These are phyloP conservation scores for Macrophya alboannulata DNA, from an alignment of 2,888 invertebrate genomes.

Conservation along the genomic window DNA sequence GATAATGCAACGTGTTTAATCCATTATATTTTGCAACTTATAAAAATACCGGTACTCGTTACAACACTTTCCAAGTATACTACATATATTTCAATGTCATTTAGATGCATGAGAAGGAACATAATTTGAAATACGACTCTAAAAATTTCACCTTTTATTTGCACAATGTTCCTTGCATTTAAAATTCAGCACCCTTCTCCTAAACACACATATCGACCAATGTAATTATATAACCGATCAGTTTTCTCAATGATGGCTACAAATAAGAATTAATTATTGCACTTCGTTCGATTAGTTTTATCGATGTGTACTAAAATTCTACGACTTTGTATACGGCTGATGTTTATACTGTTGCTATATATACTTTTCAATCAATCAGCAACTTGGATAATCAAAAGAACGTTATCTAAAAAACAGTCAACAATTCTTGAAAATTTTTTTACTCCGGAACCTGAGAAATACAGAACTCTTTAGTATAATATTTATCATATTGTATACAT, in stretches of 20 bases:
- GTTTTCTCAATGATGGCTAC: background rate
- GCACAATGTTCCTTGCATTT: background rate
- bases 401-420: constrained; percentile 23
- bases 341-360: background rate
- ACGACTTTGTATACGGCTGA: constrained; percentile 15
- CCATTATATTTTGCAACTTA: constrained; percentile 79
- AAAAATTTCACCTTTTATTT: constrained; percentile 23
- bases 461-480: constrained; percentile 30
- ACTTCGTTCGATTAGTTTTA: constrained; percentile 21
- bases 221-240: background rate
- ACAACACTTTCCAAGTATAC: constrained; percentile 37
- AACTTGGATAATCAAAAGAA: constrained; percentile 20
- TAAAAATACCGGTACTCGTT: constrained; percentile 73
- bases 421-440: constrained; percentile 17
- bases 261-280: constrained; percentile 13
- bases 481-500: constrained; percentile 22
- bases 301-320: background rate
- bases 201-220: background rate
- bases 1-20: constrained; percentile 79
- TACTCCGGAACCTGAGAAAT: constrained; percentile 15
- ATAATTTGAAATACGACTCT: constrained; percentile 17
- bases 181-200: constrained; percentile 28
- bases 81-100: constrained; percentile 28
- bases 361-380: background rate
- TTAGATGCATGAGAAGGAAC: constrained; percentile 35